These are phyloP conservation scores for Agriotes lineatus DNA, from an alignment of 2,888 invertebrate species.

Conservation along the genomic window DNA sequence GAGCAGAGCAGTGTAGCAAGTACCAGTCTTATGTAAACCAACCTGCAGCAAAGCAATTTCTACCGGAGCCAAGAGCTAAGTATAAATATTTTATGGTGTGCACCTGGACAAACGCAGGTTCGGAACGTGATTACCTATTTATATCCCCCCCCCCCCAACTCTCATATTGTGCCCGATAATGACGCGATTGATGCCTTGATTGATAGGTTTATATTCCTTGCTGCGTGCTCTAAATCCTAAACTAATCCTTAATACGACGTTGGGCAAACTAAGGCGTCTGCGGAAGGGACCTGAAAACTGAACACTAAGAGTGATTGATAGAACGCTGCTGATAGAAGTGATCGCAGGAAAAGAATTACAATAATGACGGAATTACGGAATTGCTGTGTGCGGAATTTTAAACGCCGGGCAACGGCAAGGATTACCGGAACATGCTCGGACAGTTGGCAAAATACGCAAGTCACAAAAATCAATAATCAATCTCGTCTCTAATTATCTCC, in stretches of 20 bases:
- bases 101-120: slow-evolving; percentile 25
- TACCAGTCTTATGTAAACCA: too few relatives aligned
- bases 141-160: slow-evolving; percentile 13
- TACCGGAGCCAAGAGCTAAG: background rate
- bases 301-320: slow-evolving; percentile 67
- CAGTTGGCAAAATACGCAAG: slow-evolving; percentile 44
- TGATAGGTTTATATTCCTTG: slow-evolving; percentile 64
- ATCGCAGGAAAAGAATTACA: slow-evolving; percentile 60
- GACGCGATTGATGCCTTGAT: slow-evolving; percentile 58
- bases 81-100: slow-evolving; percentile 12
- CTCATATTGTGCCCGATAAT: slow-evolving; percentile 48
- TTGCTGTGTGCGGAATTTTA: slow-evolving; percentile 48
- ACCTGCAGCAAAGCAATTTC: too few relatives aligned
- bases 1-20: too few relatives aligned
- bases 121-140: slow-evolving; percentile 36
- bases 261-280: slow-evolving; percentile 49
- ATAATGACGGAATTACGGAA: slow-evolving; percentile 61
- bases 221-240: slow-evolving; percentile 56
- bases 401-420: too few relatives aligned
- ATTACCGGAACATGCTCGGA: background rate
- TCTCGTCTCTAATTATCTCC: slow-evolving; percentile 48
- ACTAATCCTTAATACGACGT: slow-evolving; percentile 58
- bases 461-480: slow-evolving; percentile 50
- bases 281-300: slow-evolving; percentile 55
- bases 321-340: slow-evolving; percentile 56